Percentiles rank a stretch among this genome's conserved stretches.
Conservation (phyloP, 2,797 vertebrate genomes). For the Gadopsis bispinosus region DNA sequence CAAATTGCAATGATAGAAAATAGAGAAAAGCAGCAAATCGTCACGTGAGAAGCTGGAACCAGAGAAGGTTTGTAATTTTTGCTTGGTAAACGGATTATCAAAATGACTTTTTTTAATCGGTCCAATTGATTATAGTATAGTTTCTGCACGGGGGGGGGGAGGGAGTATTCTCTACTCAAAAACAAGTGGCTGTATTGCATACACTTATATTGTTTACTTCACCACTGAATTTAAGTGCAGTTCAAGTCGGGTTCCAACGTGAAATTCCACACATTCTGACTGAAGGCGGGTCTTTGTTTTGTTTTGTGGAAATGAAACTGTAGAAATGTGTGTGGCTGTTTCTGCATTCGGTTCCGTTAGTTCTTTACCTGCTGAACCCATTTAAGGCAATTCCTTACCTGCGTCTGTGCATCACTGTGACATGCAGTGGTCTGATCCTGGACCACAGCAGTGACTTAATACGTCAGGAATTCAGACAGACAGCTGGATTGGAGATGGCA, state of each 20-base stretch:
- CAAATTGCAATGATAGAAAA: background rate
- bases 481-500: constrained; percentile 54
- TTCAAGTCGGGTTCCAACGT: constrained; percentile 35
- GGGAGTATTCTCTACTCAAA: background rate
- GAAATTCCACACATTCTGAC: constrained; percentile 71
- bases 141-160: no score
- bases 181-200: background rate
- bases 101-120: background rate
- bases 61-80: background rate
- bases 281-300: constrained; percentile 25
- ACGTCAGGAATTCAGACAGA: constrained; percentile 51
- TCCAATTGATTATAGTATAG: background rate
- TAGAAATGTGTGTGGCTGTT: background rate
- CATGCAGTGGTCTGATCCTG: constrained; percentile 19
- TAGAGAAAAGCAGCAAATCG: background rate
- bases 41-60: background rate
- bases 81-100: background rate
- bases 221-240: constrained; percentile 15
- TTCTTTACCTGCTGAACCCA: constrained; percentile 10
- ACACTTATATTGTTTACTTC: constrained; percentile 2
- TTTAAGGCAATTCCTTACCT: background rate
- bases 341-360: constrained; percentile 26
- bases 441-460: constrained; percentile 32
- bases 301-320: constrained; percentile 49
- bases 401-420: background rate